phyloP scores from a whole-genome alignment of 2,888 invertebrate species.

The Drosophila setosimentum region DNA sequence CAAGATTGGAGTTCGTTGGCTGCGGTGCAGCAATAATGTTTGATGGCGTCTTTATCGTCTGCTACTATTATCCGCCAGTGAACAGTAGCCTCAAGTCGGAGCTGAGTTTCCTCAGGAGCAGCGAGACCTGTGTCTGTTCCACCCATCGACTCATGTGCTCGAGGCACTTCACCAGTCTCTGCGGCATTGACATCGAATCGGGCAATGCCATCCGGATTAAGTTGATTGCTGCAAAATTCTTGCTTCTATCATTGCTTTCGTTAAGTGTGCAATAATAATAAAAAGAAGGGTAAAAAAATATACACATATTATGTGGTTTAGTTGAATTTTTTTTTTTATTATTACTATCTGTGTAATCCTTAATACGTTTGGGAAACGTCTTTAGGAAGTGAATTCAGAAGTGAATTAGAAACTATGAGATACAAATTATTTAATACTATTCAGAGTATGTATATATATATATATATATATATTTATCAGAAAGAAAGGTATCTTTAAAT shows the following conservation, averaged over 20 bases:
- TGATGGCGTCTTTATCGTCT: conserved; percentile 49
- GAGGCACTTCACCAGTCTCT: conserved; percentile 36
- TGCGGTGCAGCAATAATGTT: conserved; percentile 53
- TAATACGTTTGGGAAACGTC: too few relatives aligned
- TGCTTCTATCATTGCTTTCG: background rate
- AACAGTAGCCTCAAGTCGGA: background rate
- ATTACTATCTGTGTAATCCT: too few relatives aligned
- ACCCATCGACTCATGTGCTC: conserved; percentile 33
- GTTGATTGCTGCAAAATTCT: fast-evolving
- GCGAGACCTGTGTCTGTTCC: conserved; percentile 39
- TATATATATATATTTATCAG: too few relatives aligned
- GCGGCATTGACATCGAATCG: conserved; percentile 47
- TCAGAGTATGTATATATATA: background rate
- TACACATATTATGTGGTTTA: background rate
- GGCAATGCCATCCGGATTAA: background rate
- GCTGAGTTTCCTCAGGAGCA: background rate
- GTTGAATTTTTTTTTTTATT: too few relatives aligned
- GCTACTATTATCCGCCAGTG: conserved; percentile 52
- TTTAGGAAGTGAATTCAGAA: background rate
- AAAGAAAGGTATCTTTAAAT: background rate
- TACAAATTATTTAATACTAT: background rate
- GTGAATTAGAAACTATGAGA: background rate
- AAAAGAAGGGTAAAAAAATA: background rate
- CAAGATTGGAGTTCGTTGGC: conserved; percentile 48
- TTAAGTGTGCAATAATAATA: background rate